phyloP scores from a whole-genome alignment of 2,797 vertebrate species.

The Cercopithecus neglectus region DNA sequence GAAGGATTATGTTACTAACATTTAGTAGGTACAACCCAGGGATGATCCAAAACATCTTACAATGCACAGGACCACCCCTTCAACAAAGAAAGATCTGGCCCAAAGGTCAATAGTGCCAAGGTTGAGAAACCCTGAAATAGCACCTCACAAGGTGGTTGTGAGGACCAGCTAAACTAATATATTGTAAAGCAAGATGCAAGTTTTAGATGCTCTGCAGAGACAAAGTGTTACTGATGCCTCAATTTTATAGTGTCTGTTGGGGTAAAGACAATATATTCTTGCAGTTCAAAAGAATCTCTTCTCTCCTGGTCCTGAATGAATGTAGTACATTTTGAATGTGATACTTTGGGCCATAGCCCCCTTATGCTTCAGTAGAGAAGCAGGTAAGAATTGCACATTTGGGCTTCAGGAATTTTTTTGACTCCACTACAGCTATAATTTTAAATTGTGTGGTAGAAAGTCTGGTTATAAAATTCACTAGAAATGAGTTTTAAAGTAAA shows the following conservation, averaged over 20 bases:
- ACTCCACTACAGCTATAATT: not conserved
- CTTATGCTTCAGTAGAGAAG: not conserved
- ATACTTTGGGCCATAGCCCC: not conserved
- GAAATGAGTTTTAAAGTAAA: conserved; percentile 55
- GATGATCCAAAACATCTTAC: not conserved
- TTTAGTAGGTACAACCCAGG: not conserved
- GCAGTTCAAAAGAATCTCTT: not conserved
- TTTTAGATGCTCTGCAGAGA: not conserved
- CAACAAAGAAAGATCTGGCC: not conserved
- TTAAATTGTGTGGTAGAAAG: not conserved
- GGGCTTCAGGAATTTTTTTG: not conserved
- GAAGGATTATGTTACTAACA: not conserved
- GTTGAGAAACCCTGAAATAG: not conserved
- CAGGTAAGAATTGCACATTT: not conserved
- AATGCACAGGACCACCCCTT: not conserved
- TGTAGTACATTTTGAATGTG: not conserved
- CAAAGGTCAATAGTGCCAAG: not conserved
- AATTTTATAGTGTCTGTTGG: not conserved
- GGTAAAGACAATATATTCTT: not conserved
- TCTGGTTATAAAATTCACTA: not conserved
- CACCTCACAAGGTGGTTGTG: not conserved
- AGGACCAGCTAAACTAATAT: not conserved
- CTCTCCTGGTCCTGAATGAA: not conserved
- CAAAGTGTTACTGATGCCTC: not conserved
- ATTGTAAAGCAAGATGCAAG: not conserved